Percentiles rank a stretch among this genome's conserved stretches.
Conservation (phyloP, 2,888 invertebrate genomes). For the Latheticus oryzae region DNA sequence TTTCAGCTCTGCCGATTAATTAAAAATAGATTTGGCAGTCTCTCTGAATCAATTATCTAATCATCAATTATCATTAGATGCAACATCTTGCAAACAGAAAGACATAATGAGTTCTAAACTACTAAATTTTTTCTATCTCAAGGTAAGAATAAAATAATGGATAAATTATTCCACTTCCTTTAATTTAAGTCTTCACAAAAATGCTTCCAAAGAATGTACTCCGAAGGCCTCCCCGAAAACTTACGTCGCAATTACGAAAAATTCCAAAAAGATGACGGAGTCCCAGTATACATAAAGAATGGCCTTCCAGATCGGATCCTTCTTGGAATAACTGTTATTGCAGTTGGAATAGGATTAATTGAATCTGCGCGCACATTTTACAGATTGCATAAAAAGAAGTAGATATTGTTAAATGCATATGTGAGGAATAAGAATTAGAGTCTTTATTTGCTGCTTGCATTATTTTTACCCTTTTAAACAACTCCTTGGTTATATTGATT, state of each 20-base stretch:
- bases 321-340: constrained; percentile 23
- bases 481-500: constrained; percentile 63
- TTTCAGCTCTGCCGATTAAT: constrained; percentile 5
- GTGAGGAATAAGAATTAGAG: no score
- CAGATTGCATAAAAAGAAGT: neutral
- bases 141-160: constrained; percentile 15
- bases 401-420: neutral
- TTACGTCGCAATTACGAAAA: constrained; percentile 27
- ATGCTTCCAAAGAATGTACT: constrained; percentile 6
- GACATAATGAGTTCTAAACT: constrained; percentile 2
- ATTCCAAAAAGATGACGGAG: constrained; percentile 46
- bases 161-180: neutral
- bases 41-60: constrained; percentile 4
- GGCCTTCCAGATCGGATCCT: constrained; percentile 45
- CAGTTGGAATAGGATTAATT: constrained; percentile 38
- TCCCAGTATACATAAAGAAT: constrained; percentile 49
- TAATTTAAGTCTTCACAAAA: neutral
- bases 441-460: constrained; percentile 3
- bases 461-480: constrained; percentile 30
- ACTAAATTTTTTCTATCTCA: constrained; percentile 1
- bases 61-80: no score
- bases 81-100: no score
- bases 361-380: constrained; percentile 10
- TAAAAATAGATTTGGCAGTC: constrained; percentile 32
- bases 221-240: constrained; percentile 28